Conservation (phyloP, 2,113 vertebrate species). For the Sphaerodactylus townsendi region DNA sequence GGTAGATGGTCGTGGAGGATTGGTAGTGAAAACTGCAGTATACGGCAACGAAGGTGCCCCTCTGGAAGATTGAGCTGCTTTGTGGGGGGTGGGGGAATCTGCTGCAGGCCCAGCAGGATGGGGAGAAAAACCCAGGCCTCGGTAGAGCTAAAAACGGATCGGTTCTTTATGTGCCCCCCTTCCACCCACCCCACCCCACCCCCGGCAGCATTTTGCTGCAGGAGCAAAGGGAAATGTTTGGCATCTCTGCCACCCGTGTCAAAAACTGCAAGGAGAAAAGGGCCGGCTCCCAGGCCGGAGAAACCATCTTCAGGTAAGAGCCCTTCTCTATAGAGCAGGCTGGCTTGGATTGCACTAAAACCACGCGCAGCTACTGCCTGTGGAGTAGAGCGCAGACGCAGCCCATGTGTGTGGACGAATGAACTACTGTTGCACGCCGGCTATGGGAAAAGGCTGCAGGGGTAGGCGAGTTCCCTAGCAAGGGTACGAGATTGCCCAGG, state of each 20-base stretch:
- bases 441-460: too few relatives aligned
- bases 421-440: too few relatives aligned
- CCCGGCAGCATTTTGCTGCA: slow-evolving; percentile 2
- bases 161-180: slow-evolving; percentile 12
- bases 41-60: slow-evolving; percentile 12
- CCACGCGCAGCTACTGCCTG: too few relatives aligned
- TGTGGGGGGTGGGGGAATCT: neutral
- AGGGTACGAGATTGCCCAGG: too few relatives aligned
- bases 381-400: too few relatives aligned
- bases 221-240: neutral
- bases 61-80: neutral
- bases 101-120: neutral
- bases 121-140: neutral
- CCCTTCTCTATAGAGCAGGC: neutral
- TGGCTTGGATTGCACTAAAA: neutral
- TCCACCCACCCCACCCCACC: neutral
- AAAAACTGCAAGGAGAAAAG: neutral
- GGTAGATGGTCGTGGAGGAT: neutral
- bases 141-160: slow-evolving; percentile 9
- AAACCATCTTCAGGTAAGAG: neutral
- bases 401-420: too few relatives aligned
- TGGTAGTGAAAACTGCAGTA: neutral
- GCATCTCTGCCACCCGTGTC: neutral
- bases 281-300: slow-evolving; percentile 30
- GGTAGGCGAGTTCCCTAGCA: too few relatives aligned